Base-by-base conservation (phyloP, 2,888 invertebrate species). In the Epinotia nisella region DNA sequence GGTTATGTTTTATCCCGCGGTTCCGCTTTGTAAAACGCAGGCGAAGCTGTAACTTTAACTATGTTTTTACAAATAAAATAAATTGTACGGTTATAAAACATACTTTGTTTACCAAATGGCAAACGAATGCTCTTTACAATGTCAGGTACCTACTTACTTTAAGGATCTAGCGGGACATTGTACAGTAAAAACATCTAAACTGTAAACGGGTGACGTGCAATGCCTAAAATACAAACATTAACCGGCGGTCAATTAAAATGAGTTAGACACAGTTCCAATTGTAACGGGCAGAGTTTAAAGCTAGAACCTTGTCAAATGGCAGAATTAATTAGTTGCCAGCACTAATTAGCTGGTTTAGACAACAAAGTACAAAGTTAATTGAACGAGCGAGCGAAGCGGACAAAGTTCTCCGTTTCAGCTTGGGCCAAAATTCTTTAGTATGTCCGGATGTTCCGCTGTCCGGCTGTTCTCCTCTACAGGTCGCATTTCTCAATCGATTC, bases 201-300 rank as follows among this genome's bases (percentile, higher is more conserved):
- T 21, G 66, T 66, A 64, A 41, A 39, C 39, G 41, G 9, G n/a
- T 66, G 66, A 56, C 66, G 66, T 66, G 51, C 49, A 19, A 2
- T 51, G 19, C 66, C 39, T 56, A 66, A 58, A 58, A 55, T 21
- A 41, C 66, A 66, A 66, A 66, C 53, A 65, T 65, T 55, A 65
- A 53, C 58, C 15, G 9, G 19, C 55, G n/a, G 21, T n/a, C 62
- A 49, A 62, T 62, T 62, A 62, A 49, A 66, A 66, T 66, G 21
- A 65, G 65, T 65, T 66, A 24, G 56, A 66, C 21, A 65, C 39
- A 39, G 65, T 55, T 56, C 55, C 21, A 53, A 11, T 41, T n/a
- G 21, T 66, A 66, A 66, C 56, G 65, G 65, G 19, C 17, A 35
- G 39, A 13, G 51, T 35, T 64, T 29, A 29, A 3, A 21, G 4